Base-by-base conservation (phyloP, 1,140 invertebrate species). In the Procambarus virginalis region DNA sequence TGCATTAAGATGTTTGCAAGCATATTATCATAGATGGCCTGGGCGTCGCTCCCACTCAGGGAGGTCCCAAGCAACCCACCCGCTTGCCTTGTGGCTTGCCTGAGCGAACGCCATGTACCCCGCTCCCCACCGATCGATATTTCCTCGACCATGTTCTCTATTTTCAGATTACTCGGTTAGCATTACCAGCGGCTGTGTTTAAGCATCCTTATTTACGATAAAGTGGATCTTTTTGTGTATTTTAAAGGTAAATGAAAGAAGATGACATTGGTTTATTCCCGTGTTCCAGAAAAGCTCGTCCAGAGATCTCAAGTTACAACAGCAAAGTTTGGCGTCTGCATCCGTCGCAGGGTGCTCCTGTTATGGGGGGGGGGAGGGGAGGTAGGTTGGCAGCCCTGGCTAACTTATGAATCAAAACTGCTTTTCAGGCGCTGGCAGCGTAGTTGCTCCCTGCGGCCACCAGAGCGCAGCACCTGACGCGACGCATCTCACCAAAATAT, bases 341-440 rank as follows among this genome's bases (percentile, higher is more conserved):
- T 82, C 78, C 48, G 68, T 87, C 10, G 46, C 34, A 73, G 45
- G 78, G 75, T 60, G 73, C 49, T 73, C 78, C 77, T 79, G 8
- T 12, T 55, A 12, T 8, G 51, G 12, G 51, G 51, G 51, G 1
- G 51, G 10, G 51, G 51, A 3, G 1, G 51, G 34, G 22, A 46
- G 86, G 60, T 78, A 82, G 20, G 86, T 88, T 88, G 86, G 86
- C 86, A 88, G 86, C 86, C 78, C 86, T 88, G 86, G 86, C 20
- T 82, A 76, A 88, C 86, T 88, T 88, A 82, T 88, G 86, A 88
- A 88, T 88, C 86, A 88, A 81, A 81, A 88, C 86, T 81, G 78
- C 86, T 88, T 68, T 88, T 82, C 60, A 80, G 78, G 86, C 60
- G 60, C 77, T 75, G 64, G 86, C 20, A 55, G 20, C 10, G 48